Conservation (phyloP, 2,888 invertebrate genomes). For the Rugalucina vietnamica region DNA sequence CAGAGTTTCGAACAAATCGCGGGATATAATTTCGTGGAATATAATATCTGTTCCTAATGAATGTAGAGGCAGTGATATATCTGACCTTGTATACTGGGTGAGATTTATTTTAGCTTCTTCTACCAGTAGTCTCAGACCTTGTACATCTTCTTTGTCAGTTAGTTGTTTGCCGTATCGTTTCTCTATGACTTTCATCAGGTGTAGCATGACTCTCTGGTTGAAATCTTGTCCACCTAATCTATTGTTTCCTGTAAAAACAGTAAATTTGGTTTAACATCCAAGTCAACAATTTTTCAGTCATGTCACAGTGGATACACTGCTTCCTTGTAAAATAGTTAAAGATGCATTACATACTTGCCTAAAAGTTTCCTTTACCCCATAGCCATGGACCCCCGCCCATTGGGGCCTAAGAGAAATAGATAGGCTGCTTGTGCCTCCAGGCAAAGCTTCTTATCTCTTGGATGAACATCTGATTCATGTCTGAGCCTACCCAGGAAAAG, state of each 20-base stretch:
- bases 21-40: constrained; percentile 79
- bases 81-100: constrained; percentile 73
- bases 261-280: no score
- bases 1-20: constrained; percentile 84
- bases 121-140: constrained; percentile 83
- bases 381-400: no score
- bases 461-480: no score
- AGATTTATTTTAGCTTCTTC: constrained; percentile 84
- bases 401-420: no score
- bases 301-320: no score
- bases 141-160: constrained; percentile 83
- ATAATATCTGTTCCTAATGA: constrained; percentile 72
- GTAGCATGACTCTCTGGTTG: constrained; percentile 83
- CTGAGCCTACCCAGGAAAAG: no score
- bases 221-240: constrained; percentile 86
- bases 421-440: no score
- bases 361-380: no score
- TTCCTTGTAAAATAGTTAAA: no score
- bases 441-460: no score
- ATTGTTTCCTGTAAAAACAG: constrained; percentile 84
- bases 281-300: no score
- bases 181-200: constrained; percentile 78
- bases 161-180: constrained; percentile 75
- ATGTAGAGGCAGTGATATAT: constrained; percentile 79
- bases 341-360: no score